Conservation (phyloP, 92 coral and sea anemone genomes). For the Diadumene lineata region DNA sequence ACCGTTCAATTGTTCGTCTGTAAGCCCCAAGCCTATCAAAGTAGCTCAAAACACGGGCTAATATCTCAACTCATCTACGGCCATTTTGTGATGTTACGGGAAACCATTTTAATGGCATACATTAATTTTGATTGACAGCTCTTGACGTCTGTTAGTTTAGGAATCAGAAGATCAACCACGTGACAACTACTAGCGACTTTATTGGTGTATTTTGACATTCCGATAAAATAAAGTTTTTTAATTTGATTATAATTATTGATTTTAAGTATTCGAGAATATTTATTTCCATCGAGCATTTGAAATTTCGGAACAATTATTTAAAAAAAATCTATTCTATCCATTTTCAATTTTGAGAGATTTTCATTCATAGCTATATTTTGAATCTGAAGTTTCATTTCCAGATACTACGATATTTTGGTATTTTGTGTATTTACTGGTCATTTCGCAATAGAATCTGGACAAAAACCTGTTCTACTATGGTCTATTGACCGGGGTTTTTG, state of each 20-base stretch:
- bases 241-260: background rate
- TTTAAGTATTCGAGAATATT: too few relatives aligned
- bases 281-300: too few relatives aligned
- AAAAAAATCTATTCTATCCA: too few relatives aligned
- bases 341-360: background rate
- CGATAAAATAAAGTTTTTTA: background rate
- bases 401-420: too few relatives aligned
- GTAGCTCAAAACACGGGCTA: slow-evolving; percentile 16
- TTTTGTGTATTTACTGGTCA: background rate
- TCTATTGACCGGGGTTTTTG: too few relatives aligned
- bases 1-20: background rate
- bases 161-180: background rate
- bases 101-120: slow-evolving; percentile 25
- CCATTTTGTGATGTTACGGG: slow-evolving; percentile 42
- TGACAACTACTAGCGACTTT: background rate
- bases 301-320: too few relatives aligned
- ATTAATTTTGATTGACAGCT: slow-evolving; percentile 29
- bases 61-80: slow-evolving; percentile 34
- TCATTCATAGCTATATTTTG: too few relatives aligned
- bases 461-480: background rate
- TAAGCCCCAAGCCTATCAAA: slow-evolving; percentile 10
- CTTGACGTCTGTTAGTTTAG: slow-evolving; percentile 26
- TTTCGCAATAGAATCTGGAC: slow-evolving; percentile 1
- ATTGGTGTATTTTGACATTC: background rate
- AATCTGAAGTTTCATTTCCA: too few relatives aligned